These are phyloP conservation scores for Thaumatotibia leucotreta DNA, from an alignment of 1,140 invertebrate genomes.

Conservation along the genomic window DNA sequence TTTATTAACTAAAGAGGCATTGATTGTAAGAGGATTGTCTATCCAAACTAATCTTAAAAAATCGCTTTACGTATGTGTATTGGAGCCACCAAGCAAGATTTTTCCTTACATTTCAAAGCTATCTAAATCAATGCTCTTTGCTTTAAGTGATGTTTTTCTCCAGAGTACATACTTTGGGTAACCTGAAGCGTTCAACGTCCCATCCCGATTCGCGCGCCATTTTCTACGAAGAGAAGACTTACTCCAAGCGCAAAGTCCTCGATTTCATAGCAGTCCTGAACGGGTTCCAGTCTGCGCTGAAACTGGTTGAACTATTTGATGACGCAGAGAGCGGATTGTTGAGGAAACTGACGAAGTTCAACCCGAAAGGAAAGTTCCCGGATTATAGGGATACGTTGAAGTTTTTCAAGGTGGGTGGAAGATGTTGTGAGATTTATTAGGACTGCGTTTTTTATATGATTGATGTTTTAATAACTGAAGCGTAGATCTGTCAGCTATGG, in stretches of 20 bases:
- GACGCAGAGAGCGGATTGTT: slow-evolving; percentile 76
- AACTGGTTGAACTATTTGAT: slow-evolving; percentile 79
- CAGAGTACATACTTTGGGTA: slow-evolving; percentile 93
- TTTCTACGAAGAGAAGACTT: slow-evolving; percentile 92
- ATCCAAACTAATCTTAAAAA: too few species aligned
- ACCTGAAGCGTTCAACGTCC: slow-evolving; percentile 81
- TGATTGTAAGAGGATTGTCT: too few species aligned
- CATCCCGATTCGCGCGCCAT: slow-evolving; percentile 97
- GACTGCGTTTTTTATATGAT: too few species aligned
- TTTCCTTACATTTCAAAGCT: too few species aligned
- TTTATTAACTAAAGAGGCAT: too few species aligned
- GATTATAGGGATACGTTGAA: slow-evolving; percentile 84
- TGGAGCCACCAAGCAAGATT: too few species aligned
- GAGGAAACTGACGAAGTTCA: slow-evolving; percentile 76
- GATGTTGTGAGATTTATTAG: too few species aligned
- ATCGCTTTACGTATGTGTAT: too few species aligned
- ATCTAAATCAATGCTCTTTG: too few species aligned
- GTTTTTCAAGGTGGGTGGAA: slow-evolving; percentile 85
- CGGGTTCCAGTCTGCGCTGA: slow-evolving; percentile 86
- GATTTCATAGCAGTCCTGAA: slow-evolving; percentile 87
- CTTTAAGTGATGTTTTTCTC: slow-evolving; percentile 45
- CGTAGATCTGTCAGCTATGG: too few species aligned
- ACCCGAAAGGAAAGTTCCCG: slow-evolving; percentile 84
- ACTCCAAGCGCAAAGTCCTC: slow-evolving; percentile 93
- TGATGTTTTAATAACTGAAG: too few species aligned